Evolutionary conservation across 2,797 vertebrate genomes (phyloP), one percentile per base, ranked within the genome.

Genomic region (Artibeus lituratus): DNA sequence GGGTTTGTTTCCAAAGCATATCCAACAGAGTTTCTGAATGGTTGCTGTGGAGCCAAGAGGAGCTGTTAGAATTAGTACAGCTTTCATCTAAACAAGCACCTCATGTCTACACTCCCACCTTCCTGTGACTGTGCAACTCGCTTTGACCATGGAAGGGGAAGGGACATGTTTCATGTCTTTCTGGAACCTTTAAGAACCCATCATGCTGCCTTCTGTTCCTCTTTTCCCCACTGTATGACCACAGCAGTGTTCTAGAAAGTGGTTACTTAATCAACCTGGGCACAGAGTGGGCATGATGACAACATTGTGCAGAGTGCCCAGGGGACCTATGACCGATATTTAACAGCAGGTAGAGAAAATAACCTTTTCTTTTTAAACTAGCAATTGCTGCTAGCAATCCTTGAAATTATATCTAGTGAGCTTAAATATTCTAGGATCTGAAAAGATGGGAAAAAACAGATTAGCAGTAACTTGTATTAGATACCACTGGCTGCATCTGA

Each of bases 361-460:
- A 42, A 57, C 7, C 10, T 19, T 69, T 92, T 29, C 11, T 37
- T 53, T 57, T 87, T 53, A 77, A 94, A 47, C 44, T 57, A 81
- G 9, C 29, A 42, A 15, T 32, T 21, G 3, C 57, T 86, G 10
- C 59, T 55, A 44, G 11, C 22, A 42, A 26, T 85, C 44, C 26
- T 70, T 74, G 49, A 10, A 37, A 87, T 26, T 72, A 44, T 69
- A 62, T 22, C 14, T 76, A 80, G 70, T 35, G 88, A 91, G 21
- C 1, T 90, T 73, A 51, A 42, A 37, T 49, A 65, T 21, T 29
- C 32, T 70, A 47, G 32, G 37, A 62, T 65, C 10, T 74, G 59
- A 73, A 83, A 57, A 93, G 6, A 87, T 53, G 15, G 35, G 47
- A n/a, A 87, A 87, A 59, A 69, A 69, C n/a, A n/a, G 19, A 84